These are phyloP conservation scores for Thaumatotibia leucotreta DNA, from an alignment of 1,140 invertebrate genomes.

Conservation along the genomic window DNA sequence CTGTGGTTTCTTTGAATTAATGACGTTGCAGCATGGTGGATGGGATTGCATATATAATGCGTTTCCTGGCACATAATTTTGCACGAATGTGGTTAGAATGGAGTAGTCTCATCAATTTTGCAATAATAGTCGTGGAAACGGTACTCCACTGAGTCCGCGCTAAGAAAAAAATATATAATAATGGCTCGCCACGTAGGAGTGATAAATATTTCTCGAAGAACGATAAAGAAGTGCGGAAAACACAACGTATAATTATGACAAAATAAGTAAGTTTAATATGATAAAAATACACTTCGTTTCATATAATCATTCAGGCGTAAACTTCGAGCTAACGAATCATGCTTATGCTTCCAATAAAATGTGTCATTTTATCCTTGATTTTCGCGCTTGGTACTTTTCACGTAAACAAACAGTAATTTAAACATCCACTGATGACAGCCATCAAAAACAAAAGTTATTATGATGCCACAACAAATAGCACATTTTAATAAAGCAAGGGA, in stretches of 20 bases:
- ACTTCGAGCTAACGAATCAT: too few species aligned
- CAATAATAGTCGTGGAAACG: background rate
- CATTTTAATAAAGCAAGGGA: conserved; percentile 32
- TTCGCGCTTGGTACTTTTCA: background rate
- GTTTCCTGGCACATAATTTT: background rate
- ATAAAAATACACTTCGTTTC: too few species aligned
- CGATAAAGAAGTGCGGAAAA: too few species aligned
- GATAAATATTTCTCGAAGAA: background rate
- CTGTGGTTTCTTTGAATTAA: conserved; percentile 6
- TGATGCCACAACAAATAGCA: conserved; percentile 3
- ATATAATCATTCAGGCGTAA: too few species aligned
- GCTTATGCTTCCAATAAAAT: too few species aligned
- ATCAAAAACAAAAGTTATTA: conserved; percentile 8
- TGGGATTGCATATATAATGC: background rate
- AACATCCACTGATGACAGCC: background rate
- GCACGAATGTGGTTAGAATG: background rate
- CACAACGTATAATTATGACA: too few species aligned
- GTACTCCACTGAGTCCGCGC: background rate
- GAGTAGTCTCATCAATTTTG: background rate
- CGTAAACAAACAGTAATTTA: background rate
- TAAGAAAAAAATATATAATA: background rate
- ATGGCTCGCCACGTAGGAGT: background rate
- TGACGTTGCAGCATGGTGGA: background rate
- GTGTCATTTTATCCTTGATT: too few species aligned
- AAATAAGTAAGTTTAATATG: too few species aligned